A percentile compares a stretch with the other conserved stretches of the same genome.
These are phyloP conservation scores for Magallana angulata DNA, from an alignment of 1,140 invertebrate species.

Conservation along the genomic window DNA sequence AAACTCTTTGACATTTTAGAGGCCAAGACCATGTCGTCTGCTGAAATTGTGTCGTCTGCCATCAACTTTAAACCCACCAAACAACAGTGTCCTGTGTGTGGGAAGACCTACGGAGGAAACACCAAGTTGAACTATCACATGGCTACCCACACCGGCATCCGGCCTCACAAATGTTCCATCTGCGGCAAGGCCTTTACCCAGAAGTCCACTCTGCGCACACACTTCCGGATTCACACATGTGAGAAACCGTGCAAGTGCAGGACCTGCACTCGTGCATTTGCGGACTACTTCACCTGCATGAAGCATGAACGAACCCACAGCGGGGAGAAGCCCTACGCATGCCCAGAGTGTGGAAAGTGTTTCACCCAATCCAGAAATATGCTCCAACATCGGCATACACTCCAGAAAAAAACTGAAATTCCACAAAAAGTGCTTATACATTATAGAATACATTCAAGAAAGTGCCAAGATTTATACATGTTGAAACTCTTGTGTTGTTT, in stretches of 20 bases:
- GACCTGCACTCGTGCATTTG: slow-evolving; percentile 85
- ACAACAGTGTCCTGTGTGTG: slow-evolving; percentile 21
- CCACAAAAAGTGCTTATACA: neutral
- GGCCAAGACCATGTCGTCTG: neutral
- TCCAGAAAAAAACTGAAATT: slow-evolving; percentile 14
- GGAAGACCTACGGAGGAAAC: slow-evolving; percentile 39
- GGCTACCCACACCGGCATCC: slow-evolving; percentile 34
- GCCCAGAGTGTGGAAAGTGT: slow-evolving; percentile 93
- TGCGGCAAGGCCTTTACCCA: slow-evolving; percentile 86
- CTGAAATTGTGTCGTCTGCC: neutral
- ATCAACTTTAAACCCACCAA: neutral
- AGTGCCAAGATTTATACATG: neutral
- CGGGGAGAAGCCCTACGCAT: slow-evolving; percentile 92
- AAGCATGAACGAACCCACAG: slow-evolving; percentile 83
- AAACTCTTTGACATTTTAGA: neutral
- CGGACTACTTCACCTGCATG: slow-evolving; percentile 79
- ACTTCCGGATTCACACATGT: slow-evolving; percentile 71
- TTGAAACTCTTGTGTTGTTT: neutral
- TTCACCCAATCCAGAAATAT: slow-evolving; percentile 94
- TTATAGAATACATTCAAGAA: neutral
- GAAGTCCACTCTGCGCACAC: slow-evolving; percentile 68
- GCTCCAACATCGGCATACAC: slow-evolving; percentile 53
- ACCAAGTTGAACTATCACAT: slow-evolving; percentile 50
- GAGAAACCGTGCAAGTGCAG: slow-evolving; percentile 79
- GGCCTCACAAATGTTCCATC: slow-evolving; percentile 49